These are phyloP conservation scores for Penelope pileata DNA, from an alignment of 2,113 vertebrate genomes.

Conservation along the genomic window DNA sequence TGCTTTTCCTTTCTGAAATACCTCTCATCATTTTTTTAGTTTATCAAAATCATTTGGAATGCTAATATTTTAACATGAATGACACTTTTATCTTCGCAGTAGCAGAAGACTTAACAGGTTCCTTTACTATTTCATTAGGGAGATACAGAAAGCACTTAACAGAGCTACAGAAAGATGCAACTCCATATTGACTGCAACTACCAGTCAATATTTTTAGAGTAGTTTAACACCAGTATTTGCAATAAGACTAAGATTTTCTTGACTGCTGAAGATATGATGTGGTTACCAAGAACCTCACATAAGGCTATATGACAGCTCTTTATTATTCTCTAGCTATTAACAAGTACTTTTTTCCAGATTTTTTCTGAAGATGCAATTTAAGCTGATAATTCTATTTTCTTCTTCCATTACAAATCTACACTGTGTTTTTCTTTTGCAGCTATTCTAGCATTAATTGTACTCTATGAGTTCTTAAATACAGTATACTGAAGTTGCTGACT, in stretches of 20 bases:
- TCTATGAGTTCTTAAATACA: not conserved
- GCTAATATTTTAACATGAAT: not conserved
- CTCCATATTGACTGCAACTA: fast-evolving
- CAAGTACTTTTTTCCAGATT: not conserved
- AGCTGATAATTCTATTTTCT: not conserved
- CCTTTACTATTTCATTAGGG: not conserved
- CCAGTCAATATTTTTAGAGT: not conserved
- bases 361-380: not conserved
- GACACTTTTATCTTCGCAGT: not conserved
- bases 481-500: not conserved
- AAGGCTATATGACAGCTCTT: not conserved
- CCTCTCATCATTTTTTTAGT: not conserved
- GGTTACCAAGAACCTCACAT: not conserved
- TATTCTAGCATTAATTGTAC: not conserved
- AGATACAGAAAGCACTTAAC: not conserved
- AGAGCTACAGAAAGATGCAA: fast-evolving
- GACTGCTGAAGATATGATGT: not conserved
- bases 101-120: not conserved
- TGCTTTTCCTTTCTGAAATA: not conserved
- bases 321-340: not conserved
- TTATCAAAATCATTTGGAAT: not conserved
- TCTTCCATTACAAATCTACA: not conserved
- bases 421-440: not conserved
- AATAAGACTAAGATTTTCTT: not conserved
- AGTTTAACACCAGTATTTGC: not conserved